Evolutionary conservation across 2,888 invertebrate genomes (phyloP).

Genomic region (Deroplatys truncata): DNA sequence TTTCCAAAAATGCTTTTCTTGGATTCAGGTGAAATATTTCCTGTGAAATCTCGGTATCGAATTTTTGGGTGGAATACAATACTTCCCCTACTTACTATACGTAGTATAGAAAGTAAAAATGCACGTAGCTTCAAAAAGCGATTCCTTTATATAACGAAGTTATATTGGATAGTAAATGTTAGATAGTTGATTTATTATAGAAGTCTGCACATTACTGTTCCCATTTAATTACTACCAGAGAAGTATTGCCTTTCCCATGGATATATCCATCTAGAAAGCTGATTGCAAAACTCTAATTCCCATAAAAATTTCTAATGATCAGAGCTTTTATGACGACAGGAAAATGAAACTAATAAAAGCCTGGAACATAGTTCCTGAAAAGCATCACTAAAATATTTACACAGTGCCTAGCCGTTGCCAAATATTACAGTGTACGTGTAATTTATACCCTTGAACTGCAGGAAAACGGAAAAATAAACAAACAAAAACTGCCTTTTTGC

Average conservation of each 20-base stretch:
- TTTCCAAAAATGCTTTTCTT: no score
- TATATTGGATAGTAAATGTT: background rate
- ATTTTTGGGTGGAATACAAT: no score
- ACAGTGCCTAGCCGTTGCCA: background rate
- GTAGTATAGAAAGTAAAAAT: no score
- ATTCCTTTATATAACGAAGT: no score
- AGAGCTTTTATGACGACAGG: background rate
- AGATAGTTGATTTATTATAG: background rate
- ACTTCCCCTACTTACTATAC: no score
- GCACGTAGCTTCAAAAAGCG: no score
- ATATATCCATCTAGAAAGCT: background rate
- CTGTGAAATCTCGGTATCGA: no score
- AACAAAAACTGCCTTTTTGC: background rate
- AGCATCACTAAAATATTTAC: background rate
- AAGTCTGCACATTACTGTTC: no score
- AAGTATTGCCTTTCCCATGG: background rate
- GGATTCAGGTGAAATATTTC: no score
- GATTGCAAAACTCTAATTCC: background rate
- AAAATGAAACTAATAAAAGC: background rate
- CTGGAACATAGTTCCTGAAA: background rate
- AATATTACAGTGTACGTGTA: background rate
- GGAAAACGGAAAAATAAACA: background rate
- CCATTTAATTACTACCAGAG: background rate
- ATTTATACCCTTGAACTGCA: background rate
- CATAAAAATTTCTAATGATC: background rate